A percentile compares a stretch with the other conserved stretches of the same genome.
Evolutionary conservation across 2,888 invertebrate genomes (phyloP).

Genomic region (Epinotia brunnichana): DNA sequence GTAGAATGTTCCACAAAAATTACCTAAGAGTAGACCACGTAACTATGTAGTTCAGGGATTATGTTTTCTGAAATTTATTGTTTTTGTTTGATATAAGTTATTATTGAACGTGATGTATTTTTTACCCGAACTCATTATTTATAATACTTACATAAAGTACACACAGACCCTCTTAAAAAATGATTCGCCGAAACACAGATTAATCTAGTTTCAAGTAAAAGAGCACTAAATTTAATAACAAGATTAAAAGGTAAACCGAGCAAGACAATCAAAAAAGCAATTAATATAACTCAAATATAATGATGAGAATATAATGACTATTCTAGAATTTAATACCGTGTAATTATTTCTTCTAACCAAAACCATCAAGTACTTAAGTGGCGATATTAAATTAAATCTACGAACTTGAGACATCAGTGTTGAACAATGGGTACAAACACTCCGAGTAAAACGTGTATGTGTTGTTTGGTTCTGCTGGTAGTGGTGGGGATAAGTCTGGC

Average conservation of each 20-base stretch:
- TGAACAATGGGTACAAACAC: conserved; percentile 73
- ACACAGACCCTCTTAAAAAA: too few relatives aligned
- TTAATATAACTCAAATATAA: conserved; percentile 33
- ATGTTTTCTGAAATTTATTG: too few relatives aligned
- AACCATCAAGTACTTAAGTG: conserved; percentile 36
- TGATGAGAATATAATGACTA: conserved; percentile 18
- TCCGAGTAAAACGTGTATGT: conserved; percentile 69
- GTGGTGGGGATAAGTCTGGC: conserved; percentile 67
- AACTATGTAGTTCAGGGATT: too few relatives aligned
- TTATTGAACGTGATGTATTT: too few relatives aligned
- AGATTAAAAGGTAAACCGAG: conserved; percentile 8
- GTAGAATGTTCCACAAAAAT: too few relatives aligned
- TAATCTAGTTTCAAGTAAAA: not conserved
- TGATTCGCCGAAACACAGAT: not conserved
- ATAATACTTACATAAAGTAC: too few relatives aligned
- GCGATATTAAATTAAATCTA: conserved; percentile 29
- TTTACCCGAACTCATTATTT: too few relatives aligned
- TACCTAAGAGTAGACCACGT: too few relatives aligned
- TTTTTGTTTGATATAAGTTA: too few relatives aligned
- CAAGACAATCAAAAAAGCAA: conserved; percentile 23
- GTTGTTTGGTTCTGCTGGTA: conserved; percentile 62
- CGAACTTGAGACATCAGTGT: not conserved
- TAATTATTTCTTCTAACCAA: conserved; percentile 25
- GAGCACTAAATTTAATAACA: not conserved
- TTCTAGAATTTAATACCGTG: conserved; percentile 25